A percentile compares a stretch with the other conserved stretches of the same genome.
These are phyloP conservation scores for Trichonephila clavipes DNA, from an alignment of 1,140 invertebrate genomes.

Conservation along the genomic window DNA sequence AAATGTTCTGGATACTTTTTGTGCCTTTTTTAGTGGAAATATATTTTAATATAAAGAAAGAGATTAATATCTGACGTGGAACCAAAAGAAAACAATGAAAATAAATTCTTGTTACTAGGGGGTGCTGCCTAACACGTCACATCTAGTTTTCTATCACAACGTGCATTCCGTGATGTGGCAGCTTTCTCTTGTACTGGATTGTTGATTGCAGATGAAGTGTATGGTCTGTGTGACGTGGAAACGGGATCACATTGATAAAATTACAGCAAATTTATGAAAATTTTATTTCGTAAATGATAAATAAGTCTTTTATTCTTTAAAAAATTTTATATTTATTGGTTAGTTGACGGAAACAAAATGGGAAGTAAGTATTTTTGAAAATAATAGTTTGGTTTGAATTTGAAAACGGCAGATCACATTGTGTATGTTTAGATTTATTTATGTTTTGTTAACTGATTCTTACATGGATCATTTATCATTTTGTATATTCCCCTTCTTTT, in stretches of 20 bases:
- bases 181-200: slow-evolving; percentile 50
- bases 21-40: too few species aligned
- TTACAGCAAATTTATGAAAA: slow-evolving; percentile 13
- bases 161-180: slow-evolving; percentile 73
- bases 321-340: slow-evolving; percentile 18
- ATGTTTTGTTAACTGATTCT: too few species aligned
- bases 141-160: slow-evolving; percentile 34
- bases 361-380: slow-evolving; percentile 54
- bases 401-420: too few species aligned
- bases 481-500: too few species aligned
- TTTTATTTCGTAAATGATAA: slow-evolving; percentile 38
- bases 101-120: slow-evolving; percentile 9
- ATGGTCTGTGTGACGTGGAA: slow-evolving; percentile 34
- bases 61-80: neutral
- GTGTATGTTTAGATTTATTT: too few species aligned
- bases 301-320: slow-evolving; percentile 5
- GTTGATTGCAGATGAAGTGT: slow-evolving; percentile 63
- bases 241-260: slow-evolving; percentile 31
- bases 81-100: neutral
- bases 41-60: too few species aligned
- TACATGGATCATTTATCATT: too few species aligned
- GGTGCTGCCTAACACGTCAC: slow-evolving; percentile 57
- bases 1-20: too few species aligned
- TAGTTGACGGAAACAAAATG: slow-evolving; percentile 16
- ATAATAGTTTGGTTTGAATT: neutral